These are phyloP conservation scores for Chaetodon trifascialis DNA, from an alignment of 2,113 vertebrate genomes.

Conservation along the genomic window DNA sequence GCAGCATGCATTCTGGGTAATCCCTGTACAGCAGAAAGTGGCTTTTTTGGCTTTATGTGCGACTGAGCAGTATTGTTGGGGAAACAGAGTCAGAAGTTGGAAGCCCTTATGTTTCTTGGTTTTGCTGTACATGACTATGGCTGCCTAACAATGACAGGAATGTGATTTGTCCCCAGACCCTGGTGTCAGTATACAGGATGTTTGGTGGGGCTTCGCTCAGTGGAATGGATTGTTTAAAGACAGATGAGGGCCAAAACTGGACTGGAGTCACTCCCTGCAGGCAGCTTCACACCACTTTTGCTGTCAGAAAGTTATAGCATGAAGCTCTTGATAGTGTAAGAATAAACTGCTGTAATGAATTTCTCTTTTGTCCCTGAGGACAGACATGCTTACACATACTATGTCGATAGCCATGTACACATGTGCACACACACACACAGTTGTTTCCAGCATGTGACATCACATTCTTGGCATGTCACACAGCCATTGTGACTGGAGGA, in stretches of 20 bases:
- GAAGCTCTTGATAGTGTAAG: slow-evolving; percentile 17
- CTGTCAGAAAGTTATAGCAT: slow-evolving; percentile 14
- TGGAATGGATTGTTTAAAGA: slow-evolving; percentile 33
- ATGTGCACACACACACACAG: slow-evolving; percentile 24
- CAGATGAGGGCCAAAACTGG: slow-evolving; percentile 1
- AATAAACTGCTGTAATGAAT: slow-evolving; percentile 12
- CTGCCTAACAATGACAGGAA: slow-evolving; percentile 66
- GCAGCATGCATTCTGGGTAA: too few species aligned
- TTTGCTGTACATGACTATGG: background rate
- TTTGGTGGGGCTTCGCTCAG: slow-evolving; percentile 25
- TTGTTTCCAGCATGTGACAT: slow-evolving; percentile 58
- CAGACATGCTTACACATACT: background rate
- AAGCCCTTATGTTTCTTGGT: slow-evolving; percentile 24
- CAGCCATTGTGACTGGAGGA: slow-evolving; percentile 57
- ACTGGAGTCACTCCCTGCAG: slow-evolving; percentile 7
- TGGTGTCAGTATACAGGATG: slow-evolving; percentile 41
- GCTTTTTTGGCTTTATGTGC: too few species aligned
- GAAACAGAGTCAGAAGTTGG: slow-evolving; percentile 24
- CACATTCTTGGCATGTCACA: slow-evolving; percentile 52
- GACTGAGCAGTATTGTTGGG: slow-evolving; percentile 49
- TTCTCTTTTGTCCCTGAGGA: background rate
- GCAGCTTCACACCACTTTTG: slow-evolving; percentile 27
- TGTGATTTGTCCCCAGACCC: slow-evolving; percentile 43
- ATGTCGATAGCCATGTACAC: slow-evolving; percentile 2
- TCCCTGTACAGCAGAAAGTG: too few species aligned